Evolutionary conservation across 2,113 vertebrate species (phyloP).

Genomic region (Ochotona princeps): DNA sequence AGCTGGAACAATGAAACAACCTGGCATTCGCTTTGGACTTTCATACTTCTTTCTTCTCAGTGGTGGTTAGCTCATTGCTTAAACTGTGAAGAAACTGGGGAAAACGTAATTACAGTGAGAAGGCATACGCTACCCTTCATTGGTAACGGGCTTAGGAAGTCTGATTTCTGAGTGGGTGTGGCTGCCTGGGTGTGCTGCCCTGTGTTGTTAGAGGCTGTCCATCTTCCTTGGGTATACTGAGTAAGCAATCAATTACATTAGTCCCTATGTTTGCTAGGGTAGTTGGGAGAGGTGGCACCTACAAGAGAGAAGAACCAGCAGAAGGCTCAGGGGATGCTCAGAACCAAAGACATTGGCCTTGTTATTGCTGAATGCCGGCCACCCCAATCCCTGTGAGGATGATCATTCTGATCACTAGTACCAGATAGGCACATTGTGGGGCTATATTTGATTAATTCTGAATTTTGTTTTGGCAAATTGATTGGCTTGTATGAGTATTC

Average conservation of each 20-base stretch:
- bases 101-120: neutral
- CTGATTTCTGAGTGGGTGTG: neutral
- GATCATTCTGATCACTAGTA: neutral
- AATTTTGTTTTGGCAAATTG: neutral
- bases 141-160: conserved; percentile 22
- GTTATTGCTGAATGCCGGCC: neutral
- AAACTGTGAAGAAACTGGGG: conserved; percentile 19
- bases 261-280: neutral
- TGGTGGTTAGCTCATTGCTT: conserved; percentile 3
- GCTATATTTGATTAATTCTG: neutral
- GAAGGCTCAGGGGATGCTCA: neutral
- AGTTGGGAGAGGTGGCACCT: neutral
- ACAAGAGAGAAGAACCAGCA: neutral
- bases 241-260: neutral
- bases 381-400: neutral
- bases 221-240: neutral
- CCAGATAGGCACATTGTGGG: neutral
- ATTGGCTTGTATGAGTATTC: too few relatives aligned
- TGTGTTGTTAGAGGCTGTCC: neutral
- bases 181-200: neutral
- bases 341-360: neutral
- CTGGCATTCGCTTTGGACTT: neutral
- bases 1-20: neutral
- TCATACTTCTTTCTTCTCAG: neutral
- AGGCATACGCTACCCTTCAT: neutral